A percentile compares a stretch with the other conserved stretches of the same genome.
Conservation (phyloP, 37 sponge, comb jelly and placozoan species). For the Agelas oroides region DNA sequence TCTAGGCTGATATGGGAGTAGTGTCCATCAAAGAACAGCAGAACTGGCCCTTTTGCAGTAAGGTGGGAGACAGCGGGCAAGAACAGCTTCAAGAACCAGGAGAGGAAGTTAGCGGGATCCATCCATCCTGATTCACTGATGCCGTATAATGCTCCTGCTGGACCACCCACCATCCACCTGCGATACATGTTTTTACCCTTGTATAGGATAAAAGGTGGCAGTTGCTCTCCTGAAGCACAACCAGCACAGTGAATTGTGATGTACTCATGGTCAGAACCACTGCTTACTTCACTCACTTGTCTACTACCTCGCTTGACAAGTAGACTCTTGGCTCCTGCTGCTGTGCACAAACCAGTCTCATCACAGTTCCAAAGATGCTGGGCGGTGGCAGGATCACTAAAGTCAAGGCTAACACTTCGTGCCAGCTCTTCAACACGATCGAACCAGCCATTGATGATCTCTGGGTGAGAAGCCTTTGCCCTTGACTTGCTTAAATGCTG, state of each 20-base stretch:
- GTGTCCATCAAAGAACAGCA: constrained; percentile 35
- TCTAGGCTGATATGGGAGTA: constrained; percentile 9
- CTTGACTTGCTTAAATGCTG: constrained; percentile 32
- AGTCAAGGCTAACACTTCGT: not conserved
- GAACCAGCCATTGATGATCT: constrained; percentile 26
- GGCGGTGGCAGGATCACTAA: constrained; percentile 13
- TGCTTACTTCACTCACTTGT: constrained; percentile 1
- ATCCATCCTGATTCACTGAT: constrained; percentile 31
- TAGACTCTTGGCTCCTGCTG: constrained; percentile 28
- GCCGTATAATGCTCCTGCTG: constrained; percentile 17
- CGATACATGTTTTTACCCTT: constrained; percentile 24
- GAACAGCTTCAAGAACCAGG: constrained; percentile 20
- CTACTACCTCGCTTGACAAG: constrained; percentile 18
- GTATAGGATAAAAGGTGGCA: constrained; percentile 34
- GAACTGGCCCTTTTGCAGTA: constrained; percentile 9
- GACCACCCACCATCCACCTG: constrained; percentile 27
- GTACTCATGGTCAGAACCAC: constrained; percentile 19
- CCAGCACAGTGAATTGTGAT: constrained; percentile 37
- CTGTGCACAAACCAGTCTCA: constrained; percentile 37
- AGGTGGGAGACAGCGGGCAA: constrained; percentile 18
- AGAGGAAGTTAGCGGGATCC: constrained; percentile 21
- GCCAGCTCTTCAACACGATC: constrained; percentile 9
- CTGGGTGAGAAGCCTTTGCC: constrained; percentile 20
- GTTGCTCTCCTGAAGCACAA: constrained; percentile 2
- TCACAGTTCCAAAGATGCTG: constrained; percentile 32